Conservation (phyloP, 2,888 invertebrate genomes). For the Pimpla rufipes region DNA sequence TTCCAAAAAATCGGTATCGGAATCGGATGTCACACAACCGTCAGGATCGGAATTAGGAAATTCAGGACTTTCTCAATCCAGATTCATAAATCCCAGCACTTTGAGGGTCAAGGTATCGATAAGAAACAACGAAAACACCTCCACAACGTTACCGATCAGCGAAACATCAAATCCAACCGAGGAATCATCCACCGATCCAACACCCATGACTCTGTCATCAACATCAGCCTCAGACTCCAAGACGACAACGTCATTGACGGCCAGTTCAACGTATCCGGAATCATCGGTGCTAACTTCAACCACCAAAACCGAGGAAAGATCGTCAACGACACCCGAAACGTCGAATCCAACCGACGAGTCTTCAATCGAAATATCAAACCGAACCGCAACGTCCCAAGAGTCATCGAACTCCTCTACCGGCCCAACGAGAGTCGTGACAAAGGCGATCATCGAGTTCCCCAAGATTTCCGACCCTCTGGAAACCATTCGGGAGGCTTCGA, state of each 20-base stretch:
- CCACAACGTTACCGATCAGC: background rate
- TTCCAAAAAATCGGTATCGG: background rate
- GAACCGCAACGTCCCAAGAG: slow-evolving; percentile 1
- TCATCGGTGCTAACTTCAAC: background rate
- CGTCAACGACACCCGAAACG: background rate
- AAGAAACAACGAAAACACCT: slow-evolving; percentile 6
- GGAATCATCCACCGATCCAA: slow-evolving; percentile 13
- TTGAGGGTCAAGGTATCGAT: background rate
- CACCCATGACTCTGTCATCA: background rate
- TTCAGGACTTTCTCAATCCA: background rate
- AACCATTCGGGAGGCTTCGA: slow-evolving; percentile 8
- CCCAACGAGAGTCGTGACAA: background rate
- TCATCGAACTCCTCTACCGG: slow-evolving; percentile 2
- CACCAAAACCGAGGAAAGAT: background rate
- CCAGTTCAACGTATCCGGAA: background rate
- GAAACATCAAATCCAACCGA: slow-evolving; percentile 23
- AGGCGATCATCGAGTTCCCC: background rate
- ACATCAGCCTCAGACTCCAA: background rate
- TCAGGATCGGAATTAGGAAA: background rate
- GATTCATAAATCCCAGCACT: background rate
- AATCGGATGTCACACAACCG: background rate
- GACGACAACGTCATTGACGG: background rate
- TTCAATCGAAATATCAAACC: background rate
- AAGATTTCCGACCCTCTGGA: slow-evolving; percentile 16
- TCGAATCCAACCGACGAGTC: background rate